Conservation (phyloP, 64 coral and sea anemone species). For the Actinia tenebrosa region DNA sequence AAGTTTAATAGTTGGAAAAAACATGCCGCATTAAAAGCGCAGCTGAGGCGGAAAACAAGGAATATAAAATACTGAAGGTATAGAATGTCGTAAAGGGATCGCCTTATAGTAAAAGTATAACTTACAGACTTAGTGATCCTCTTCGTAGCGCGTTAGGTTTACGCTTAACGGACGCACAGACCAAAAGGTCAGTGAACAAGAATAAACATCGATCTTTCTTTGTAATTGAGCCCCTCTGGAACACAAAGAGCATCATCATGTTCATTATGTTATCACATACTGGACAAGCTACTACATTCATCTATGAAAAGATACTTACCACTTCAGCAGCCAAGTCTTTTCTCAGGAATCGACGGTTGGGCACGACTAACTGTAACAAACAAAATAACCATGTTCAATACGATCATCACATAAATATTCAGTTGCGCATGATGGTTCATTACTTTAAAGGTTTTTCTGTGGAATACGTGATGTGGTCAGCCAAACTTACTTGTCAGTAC, state of each 20-base stretch:
- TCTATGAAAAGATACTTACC: slow-evolving; percentile 46
- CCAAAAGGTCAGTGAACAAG: slow-evolving; percentile 80
- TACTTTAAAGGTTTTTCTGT: too few relatives aligned
- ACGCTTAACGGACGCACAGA: slow-evolving; percentile 83
- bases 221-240: slow-evolving; percentile 87
- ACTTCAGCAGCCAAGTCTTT: slow-evolving; percentile 97
- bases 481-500: too few relatives aligned
- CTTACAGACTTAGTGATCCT: slow-evolving; percentile 89
- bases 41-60: background rate
- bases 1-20: background rate
- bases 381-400: background rate
- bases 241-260: background rate
- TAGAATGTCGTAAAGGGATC: too few relatives aligned
- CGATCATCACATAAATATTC: too few relatives aligned
- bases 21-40: too few relatives aligned
- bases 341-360: slow-evolving; percentile 64
- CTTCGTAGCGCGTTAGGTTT: slow-evolving; percentile 75
- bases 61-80: background rate
- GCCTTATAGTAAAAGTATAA: background rate
- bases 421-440: too few relatives aligned
- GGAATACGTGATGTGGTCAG: too few relatives aligned
- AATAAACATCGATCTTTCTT: slow-evolving; percentile 96
- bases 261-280: background rate
- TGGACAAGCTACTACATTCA: background rate
- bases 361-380: slow-evolving; percentile 65